Evolutionary conservation across 2,888 invertebrate species (phyloP).

Genomic region (Morpho helenor): DNA sequence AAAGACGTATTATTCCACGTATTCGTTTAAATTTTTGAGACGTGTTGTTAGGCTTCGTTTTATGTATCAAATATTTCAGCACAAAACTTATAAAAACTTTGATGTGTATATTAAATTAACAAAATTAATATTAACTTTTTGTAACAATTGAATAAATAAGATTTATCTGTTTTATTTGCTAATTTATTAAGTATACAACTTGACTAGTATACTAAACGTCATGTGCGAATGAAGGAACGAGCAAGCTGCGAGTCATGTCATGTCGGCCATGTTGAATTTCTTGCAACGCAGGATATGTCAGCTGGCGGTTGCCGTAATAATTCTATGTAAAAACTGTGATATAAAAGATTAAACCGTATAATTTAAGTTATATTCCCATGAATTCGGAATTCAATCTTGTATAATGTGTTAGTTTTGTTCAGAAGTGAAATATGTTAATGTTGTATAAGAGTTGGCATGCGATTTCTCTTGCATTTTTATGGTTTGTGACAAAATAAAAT

Average conservation of each 20-base stretch:
- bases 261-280: conserved; percentile 76
- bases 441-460: conserved; percentile 66
- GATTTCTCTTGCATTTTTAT: conserved; percentile 76
- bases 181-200: conserved; percentile 7
- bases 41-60: conserved; percentile 18
- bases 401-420: conserved; percentile 39
- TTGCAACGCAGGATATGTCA: conserved; percentile 79
- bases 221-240: conserved; percentile 51
- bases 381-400: conserved; percentile 35
- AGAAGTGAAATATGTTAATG: conserved; percentile 66
- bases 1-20: conserved; percentile 17
- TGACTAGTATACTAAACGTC: conserved; percentile 47
- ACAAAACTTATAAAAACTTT: background rate
- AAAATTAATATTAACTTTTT: background rate
- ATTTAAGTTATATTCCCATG: conserved; percentile 44
- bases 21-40: conserved; percentile 15
- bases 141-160: background rate
- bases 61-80: too few relatives aligned
- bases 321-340: conserved; percentile 61
- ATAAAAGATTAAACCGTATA: conserved; percentile 43
- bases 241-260: conserved; percentile 35
- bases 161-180: background rate
- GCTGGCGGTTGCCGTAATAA: conserved; percentile 69
- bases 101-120: background rate
- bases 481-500: conserved; percentile 73